These are phyloP conservation scores for Carabus problematicus DNA, from an alignment of 2,888 invertebrate genomes.

Conservation along the genomic window DNA sequence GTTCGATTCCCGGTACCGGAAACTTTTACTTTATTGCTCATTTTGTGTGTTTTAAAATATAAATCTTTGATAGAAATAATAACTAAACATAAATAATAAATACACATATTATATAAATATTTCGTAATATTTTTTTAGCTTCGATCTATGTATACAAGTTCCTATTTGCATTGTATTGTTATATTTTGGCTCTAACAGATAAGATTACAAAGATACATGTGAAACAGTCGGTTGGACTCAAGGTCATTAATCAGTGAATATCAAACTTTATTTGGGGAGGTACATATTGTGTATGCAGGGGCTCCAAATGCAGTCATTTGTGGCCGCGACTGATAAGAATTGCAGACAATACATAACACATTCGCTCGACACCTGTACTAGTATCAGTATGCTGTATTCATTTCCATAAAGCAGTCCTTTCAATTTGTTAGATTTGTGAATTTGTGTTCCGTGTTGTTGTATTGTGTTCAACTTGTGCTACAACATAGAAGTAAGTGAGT, in stretches of 20 bases:
- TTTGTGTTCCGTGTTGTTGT: conserved; percentile 14
- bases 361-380: conserved; percentile 20
- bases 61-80: not conserved
- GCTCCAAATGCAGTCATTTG: not conserved
- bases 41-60: not conserved
- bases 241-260: not conserved
- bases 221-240: conserved; percentile 20
- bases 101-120: not conserved
- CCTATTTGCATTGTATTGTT: conserved; percentile 1
- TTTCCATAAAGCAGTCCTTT: conserved; percentile 18
- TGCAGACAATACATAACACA: conserved; percentile 22
- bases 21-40: conserved; percentile 45
- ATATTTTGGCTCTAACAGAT: conserved; percentile 10
- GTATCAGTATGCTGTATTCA: conserved; percentile 27
- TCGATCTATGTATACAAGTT: too few species aligned
- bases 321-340: conserved; percentile 21
- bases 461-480: not conserved
- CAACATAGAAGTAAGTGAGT: too few species aligned
- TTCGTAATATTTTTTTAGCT: too few species aligned
- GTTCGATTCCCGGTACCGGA: conserved; percentile 78
- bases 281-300: too few species aligned
- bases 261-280: too few species aligned
- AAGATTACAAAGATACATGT: conserved; percentile 33
- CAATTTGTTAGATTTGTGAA: not conserved
- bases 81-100: conserved; percentile 3